phyloP scores from a whole-genome alignment of 2,888 invertebrate genomes.

The Eumerus sabulonum region DNA sequence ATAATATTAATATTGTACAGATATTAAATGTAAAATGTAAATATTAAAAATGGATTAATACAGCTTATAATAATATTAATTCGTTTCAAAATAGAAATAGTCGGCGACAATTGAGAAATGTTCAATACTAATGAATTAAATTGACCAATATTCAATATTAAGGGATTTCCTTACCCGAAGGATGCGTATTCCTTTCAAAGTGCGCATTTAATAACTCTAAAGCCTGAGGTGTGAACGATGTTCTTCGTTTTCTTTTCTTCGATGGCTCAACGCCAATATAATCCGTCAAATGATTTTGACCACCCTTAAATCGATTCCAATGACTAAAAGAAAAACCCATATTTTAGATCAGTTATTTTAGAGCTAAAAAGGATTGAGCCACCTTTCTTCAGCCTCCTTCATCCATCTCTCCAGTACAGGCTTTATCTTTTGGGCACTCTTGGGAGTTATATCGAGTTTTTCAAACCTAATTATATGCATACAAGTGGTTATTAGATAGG shows the following conservation, averaged over 20 bases:
- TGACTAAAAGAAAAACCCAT: slow-evolving; percentile 75
- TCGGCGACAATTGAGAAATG: too few relatives aligned
- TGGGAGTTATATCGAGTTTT: slow-evolving; percentile 99
- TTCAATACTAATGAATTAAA: too few relatives aligned
- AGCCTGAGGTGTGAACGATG: slow-evolving; percentile 98
- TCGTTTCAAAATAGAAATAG: too few relatives aligned
- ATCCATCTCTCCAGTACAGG: slow-evolving; percentile 99
- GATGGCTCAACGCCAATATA: slow-evolving; percentile 98
- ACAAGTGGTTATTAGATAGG: not conserved
- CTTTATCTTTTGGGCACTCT: slow-evolving; percentile 99
- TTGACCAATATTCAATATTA: too few relatives aligned
- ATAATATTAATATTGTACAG: too few relatives aligned
- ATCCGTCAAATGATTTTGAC: slow-evolving; percentile 95
- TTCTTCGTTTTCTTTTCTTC: slow-evolving; percentile 96
- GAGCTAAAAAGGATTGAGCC: slow-evolving; percentile 70
- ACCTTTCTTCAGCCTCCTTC: slow-evolving; percentile 99
- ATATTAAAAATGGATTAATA: too few relatives aligned
- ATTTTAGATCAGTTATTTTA: not conserved
- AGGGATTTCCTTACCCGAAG: slow-evolving; percentile 86
- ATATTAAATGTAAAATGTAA: too few relatives aligned
- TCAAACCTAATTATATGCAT: slow-evolving; percentile 88
- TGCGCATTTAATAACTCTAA: slow-evolving; percentile 95
- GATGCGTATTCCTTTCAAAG: slow-evolving; percentile 98
- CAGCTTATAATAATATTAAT: too few relatives aligned
- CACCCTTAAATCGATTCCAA: slow-evolving; percentile 92